These are phyloP conservation scores for Yponomeuta malinellus DNA, from an alignment of 2,888 invertebrate species.

Conservation along the genomic window DNA sequence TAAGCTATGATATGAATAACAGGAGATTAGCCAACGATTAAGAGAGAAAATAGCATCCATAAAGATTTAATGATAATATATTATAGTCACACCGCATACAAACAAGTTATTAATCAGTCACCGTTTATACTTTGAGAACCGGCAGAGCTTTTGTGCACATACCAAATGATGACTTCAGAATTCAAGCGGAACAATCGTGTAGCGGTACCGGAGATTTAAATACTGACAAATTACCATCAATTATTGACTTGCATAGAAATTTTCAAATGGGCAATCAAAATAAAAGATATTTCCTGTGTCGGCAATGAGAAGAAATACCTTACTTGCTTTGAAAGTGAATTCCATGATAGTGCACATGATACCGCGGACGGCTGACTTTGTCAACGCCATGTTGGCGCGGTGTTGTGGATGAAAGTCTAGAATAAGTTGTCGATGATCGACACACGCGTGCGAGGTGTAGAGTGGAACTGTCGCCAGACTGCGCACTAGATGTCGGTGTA, in stretches of 20 bases:
- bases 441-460: constrained; percentile 25
- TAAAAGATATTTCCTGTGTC: neutral
- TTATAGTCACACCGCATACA: constrained; percentile 17
- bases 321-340: constrained; percentile 73
- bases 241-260: constrained; percentile 5
- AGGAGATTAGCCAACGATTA: constrained; percentile 8
- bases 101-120: constrained; percentile 30
- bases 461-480: constrained; percentile 41
- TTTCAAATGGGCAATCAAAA: neutral
- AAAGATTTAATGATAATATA: constrained; percentile 4
- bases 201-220: constrained; percentile 30
- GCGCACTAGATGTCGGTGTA: constrained; percentile 44
- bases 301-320: constrained; percentile 27
- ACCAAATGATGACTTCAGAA: constrained; percentile 34
- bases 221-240: constrained; percentile 10
- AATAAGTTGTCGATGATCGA: neutral
- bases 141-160: constrained; percentile 29
- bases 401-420: neutral
- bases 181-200: constrained; percentile 30
- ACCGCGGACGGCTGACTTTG: constrained; percentile 64
- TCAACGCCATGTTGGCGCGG: constrained; percentile 48
- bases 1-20: neutral
- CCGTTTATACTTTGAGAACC: constrained; percentile 32
- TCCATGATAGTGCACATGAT: constrained; percentile 71
- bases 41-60: constrained; percentile 2